Conservation (phyloP, 1,140 invertebrate genomes). For the Pantala flavescens region DNA sequence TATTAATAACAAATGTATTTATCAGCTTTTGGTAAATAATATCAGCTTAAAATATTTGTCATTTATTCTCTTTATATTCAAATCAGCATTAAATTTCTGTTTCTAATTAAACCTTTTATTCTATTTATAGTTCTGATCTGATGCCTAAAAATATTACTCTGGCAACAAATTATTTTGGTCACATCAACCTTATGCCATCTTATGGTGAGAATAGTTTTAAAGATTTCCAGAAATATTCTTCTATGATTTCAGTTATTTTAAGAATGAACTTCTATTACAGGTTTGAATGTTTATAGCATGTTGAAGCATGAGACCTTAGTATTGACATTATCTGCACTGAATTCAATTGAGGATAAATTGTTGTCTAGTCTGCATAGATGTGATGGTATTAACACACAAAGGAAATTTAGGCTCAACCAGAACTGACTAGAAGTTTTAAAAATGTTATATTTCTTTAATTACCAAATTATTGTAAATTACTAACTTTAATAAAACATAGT, state of each 20-base stretch:
- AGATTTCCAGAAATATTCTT: too few relatives aligned
- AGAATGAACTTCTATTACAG: constrained; percentile 28
- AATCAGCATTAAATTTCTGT: too few relatives aligned
- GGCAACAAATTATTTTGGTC: constrained; percentile 61
- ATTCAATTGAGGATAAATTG: constrained; percentile 76
- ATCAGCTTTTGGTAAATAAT: too few relatives aligned
- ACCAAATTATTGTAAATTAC: background rate
- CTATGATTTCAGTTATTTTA: background rate
- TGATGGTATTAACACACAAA: constrained; percentile 36
- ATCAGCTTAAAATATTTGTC: too few relatives aligned
- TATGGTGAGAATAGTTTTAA: constrained; percentile 53
- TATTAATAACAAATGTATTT: too few relatives aligned
- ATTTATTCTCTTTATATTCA: too few relatives aligned
- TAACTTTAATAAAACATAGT: background rate
- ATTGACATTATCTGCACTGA: constrained; percentile 71
- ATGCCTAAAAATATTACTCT: constrained; percentile 78
- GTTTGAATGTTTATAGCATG: constrained; percentile 70
- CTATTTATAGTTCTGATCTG: constrained; percentile 59
- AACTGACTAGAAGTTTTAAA: constrained; percentile 19
- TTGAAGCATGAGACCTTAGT: constrained; percentile 92
- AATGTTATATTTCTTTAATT: background rate
- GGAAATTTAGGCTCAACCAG: constrained; percentile 45
- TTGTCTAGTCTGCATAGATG: constrained; percentile 63
- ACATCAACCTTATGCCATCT: constrained; percentile 90
- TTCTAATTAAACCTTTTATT: constrained; percentile 21